Evolutionary conservation across 2,797 vertebrate genomes (phyloP).

Genomic region (Eulemur albifrons): DNA sequence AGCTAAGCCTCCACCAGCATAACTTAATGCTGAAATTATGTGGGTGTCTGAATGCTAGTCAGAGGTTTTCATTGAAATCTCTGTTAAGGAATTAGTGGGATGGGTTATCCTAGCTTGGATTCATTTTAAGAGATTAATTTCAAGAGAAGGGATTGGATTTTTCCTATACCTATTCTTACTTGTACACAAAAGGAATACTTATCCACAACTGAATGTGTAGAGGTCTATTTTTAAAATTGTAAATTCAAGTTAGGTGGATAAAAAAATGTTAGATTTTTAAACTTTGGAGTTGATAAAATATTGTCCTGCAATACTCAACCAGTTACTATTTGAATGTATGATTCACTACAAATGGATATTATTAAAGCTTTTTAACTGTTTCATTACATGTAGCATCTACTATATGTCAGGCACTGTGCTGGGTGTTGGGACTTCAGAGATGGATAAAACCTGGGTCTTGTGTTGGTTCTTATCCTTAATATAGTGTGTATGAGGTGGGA

Average conservation of each 20-base stretch:
- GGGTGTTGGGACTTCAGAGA: not conserved
- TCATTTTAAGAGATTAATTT: constrained; percentile 36
- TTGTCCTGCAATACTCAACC: not conserved
- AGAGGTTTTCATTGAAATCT: not conserved
- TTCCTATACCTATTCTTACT: not conserved
- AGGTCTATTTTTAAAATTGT: not conserved
- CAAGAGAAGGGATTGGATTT: not conserved
- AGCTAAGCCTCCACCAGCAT: not conserved
- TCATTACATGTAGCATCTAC: not conserved
- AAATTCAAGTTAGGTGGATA: not conserved
- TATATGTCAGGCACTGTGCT: not conserved
- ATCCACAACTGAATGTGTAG: not conserved
- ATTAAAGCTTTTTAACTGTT: not conserved
- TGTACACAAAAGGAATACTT: not conserved
- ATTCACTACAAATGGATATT: not conserved
- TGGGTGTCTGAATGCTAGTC: not conserved
- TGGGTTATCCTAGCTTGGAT: not conserved
- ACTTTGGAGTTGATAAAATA: constrained; percentile 23
- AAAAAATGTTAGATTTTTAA: constrained; percentile 25
- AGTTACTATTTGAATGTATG: not conserved
- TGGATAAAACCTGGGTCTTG: not conserved
- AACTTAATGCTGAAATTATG: not conserved
- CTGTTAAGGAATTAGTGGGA: not conserved
- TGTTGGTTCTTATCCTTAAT: not conserved
- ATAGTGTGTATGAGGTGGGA: not conserved